Base-by-base conservation (phyloP, 2,113 vertebrate genomes). In the Psittacara wagleri region DNA sequence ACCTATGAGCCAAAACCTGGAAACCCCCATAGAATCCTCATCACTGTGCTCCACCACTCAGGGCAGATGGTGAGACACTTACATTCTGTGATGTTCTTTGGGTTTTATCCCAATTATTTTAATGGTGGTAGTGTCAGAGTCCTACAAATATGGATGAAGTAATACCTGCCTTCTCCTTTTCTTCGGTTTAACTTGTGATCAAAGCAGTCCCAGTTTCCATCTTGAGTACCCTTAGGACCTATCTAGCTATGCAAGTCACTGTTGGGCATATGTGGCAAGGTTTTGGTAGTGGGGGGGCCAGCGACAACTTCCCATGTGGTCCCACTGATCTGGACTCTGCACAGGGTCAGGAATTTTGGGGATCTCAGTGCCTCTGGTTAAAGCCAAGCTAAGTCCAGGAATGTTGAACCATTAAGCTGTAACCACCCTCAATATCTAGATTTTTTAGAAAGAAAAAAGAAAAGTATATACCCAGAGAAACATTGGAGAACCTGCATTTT, bases 321-420 rank as follows among this genome's bases (percentile, higher is more conserved):
- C 19, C n/a, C n/a, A 70, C 5, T 9, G 41, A 2, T 13, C 17
- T 15, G 22, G 22, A 4, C 15, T 78, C 13, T 78, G 29, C 54
- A 11, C 46, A 62, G 28, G 7, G 13, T 63, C 17, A 59, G 54
- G 68, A 64, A 13, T 6, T 6, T 51, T 2, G 0, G 37, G 48
- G 16, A 29, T 62, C 10, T 23, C 59, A 43, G 8, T 0, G 2
- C 8, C 12, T 86, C 29, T 69, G 29, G 24, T 8, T 23, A 83
- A 63, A 67, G 31, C 17, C 17, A 29, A 25, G 13, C 3, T 0
- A 10, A 83, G 46, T 61, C 44, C 16, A 51, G 37, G 54, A 61
- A 61, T 1, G 1, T 2, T 35, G 46, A 81, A 43, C 17, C 0
- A 0, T 88, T 31, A 43, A 51, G 6, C 4, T 52, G 10, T 10